A percentile compares a stretch with the other conserved stretches of the same genome.
These are phyloP conservation scores for Danionella cerebrum DNA, from an alignment of 2,113 vertebrate genomes.

Conservation along the genomic window DNA sequence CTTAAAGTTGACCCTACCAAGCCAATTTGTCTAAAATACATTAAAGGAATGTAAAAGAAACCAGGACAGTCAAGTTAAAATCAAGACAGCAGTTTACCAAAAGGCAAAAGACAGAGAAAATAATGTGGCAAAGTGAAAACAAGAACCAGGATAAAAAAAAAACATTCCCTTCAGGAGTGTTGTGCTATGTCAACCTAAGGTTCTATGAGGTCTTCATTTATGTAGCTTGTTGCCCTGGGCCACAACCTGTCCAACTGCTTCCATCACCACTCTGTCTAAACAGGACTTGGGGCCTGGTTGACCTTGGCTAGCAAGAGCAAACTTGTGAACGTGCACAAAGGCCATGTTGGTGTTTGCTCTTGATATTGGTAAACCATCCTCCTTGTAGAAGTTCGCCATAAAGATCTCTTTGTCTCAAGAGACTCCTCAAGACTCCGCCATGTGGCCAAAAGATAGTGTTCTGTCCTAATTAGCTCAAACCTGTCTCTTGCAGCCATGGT, in stretches of 20 bases:
- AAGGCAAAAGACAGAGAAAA: background rate
- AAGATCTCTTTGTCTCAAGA: background rate
- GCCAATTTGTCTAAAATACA: too few species aligned
- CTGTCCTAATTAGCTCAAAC: background rate
- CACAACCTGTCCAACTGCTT: background rate
- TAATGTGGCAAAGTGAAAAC: background rate
- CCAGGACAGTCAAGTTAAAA: too few species aligned
- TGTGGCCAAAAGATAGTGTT: background rate
- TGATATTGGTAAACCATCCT: background rate
- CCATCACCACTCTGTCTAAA: background rate
- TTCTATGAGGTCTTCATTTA: background rate
- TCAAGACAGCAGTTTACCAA: too few species aligned
- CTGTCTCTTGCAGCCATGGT: background rate
- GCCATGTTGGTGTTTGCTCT: background rate
- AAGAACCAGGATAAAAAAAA: background rate
- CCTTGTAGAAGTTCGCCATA: background rate
- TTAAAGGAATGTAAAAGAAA: too few species aligned
- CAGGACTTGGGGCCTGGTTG: background rate
- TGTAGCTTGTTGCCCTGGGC: background rate
- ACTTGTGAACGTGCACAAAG: background rate
- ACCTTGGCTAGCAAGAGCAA: conserved; percentile 5
- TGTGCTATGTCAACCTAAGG: background rate
- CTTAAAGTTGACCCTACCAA: too few species aligned
- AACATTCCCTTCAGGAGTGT: background rate
- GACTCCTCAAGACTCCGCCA: background rate